Base-by-base conservation (phyloP, 2,113 vertebrate genomes). In the Pterocles gutturalis region DNA sequence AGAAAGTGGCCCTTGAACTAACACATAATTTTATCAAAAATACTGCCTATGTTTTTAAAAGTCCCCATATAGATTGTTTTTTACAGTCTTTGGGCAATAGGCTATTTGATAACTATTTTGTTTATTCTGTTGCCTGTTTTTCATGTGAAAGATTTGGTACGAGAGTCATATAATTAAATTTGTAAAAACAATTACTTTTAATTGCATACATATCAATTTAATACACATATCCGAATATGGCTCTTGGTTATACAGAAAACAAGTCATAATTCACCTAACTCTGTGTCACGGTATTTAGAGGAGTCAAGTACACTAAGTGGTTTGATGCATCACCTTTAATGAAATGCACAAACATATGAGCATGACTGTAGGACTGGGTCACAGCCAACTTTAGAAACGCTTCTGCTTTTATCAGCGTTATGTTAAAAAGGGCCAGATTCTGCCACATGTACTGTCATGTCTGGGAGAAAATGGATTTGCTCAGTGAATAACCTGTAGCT, bases 251-350 rank as follows among this genome's bases (percentile, higher is more conserved):
- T 45, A 71, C 15, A 76, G 83, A 82, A 66, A 89, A 46, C 31
- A 51, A 66, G 25, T 43, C 17, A 33, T 82, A 43, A 92, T 95
- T 92, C 86, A 89, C 72, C 62, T 87, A 51, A 48, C 45, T 92
- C 64, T 66, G 54, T 96, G 83, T 86, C 65, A 91, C 72, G 31
- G 69, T 87, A 64, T 91, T 96, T 93, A 89, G 91, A 84, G 51
- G 48, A 95, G 92, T 97, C 72, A 92, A 92, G 45, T 75, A 69
- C 33, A 49, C 48, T 71, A 75, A 93, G 70, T 91, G 77, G 92
- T 93, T 87, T 95, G 77, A 89, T 96, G 81, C 67, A 76, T 95
- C 83, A 92, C 70, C 66, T 93, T 89, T 92, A 96, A 95, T 89
- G 81, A 95, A 95, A 93, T 87, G 49, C 69, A 83, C 0, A 0